phyloP scores from a whole-genome alignment of 2,797 vertebrate genomes.

The Heterohyrax brucei region DNA sequence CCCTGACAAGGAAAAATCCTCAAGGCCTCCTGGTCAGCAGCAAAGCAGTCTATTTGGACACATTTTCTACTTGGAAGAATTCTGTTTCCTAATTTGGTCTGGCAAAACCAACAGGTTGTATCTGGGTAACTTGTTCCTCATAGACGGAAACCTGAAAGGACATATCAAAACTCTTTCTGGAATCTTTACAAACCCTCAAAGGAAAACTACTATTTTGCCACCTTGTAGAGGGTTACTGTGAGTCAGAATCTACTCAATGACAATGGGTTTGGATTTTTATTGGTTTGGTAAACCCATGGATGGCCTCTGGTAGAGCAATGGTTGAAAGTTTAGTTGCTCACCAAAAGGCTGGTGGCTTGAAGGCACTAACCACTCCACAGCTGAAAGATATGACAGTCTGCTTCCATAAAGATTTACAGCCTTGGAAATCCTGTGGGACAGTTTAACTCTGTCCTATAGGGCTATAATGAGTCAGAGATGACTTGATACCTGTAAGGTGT shows the following conservation, averaged over 20 bases:
- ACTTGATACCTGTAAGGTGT: not conserved
- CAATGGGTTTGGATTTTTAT: no score
- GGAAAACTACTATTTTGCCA: slow-evolving; percentile 8
- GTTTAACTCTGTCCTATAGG: no score
- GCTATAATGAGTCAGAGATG: no score
- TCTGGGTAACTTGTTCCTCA: not conserved
- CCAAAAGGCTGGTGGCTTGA: no score
- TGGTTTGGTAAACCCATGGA: not conserved
- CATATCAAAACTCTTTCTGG: not conserved
- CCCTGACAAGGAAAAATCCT: not conserved
- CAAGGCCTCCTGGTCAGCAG: not conserved
- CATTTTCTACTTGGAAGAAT: not conserved
- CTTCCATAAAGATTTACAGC: no score
- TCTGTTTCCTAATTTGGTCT: slow-evolving; percentile 21
- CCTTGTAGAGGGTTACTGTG: not conserved
- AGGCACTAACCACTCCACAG: no score
- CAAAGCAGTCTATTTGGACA: not conserved
- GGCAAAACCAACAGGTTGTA: not conserved
- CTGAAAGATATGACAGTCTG: no score
- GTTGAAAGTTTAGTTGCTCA: no score
- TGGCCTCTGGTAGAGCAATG: no score
- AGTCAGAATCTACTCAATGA: no score
- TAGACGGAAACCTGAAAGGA: not conserved
- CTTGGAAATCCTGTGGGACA: no score
- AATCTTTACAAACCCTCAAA: not conserved